Evolutionary conservation across 2,113 vertebrate species (phyloP).

Genomic region (Rhineura floridana): DNA sequence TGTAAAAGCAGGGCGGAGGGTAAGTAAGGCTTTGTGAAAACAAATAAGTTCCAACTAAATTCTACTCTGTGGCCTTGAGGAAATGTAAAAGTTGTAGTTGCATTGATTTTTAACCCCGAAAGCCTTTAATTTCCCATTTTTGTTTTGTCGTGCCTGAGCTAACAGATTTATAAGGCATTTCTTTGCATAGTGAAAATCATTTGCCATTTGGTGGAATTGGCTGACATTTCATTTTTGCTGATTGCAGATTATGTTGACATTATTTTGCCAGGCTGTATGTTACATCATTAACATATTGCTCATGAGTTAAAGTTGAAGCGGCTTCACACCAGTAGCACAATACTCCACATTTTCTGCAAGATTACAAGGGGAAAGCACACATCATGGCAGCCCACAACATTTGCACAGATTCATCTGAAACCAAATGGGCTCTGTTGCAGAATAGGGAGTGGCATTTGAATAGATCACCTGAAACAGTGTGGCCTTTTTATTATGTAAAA

Average conservation of each 20-base stretch:
- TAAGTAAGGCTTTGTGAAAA: constrained; percentile 35
- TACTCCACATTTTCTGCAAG: constrained; percentile 63
- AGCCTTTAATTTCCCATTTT: constrained; percentile 46
- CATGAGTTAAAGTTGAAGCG: constrained; percentile 70
- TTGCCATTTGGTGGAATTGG: constrained; percentile 83
- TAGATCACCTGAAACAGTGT: constrained; percentile 49
- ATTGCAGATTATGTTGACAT: constrained; percentile 81
- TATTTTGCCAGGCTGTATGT: constrained; percentile 72
- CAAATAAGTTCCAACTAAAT: constrained; percentile 20
- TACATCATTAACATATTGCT: constrained; percentile 77
- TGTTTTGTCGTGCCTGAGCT: constrained; percentile 57
- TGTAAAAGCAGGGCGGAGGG: not conserved
- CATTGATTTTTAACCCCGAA: constrained; percentile 13
- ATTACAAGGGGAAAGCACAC: constrained; percentile 43
- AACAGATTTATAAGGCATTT: constrained; percentile 73
- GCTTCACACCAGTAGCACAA: constrained; percentile 66
- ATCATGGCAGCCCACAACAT: not conserved
- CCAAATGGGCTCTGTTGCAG: constrained; percentile 52
- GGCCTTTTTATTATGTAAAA: constrained; percentile 43
- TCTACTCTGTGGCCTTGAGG: constrained; percentile 24
- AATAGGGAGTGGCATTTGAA: constrained; percentile 54
- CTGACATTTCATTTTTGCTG: constrained; percentile 84
- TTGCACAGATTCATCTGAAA: constrained; percentile 44
- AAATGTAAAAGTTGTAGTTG: constrained; percentile 38
- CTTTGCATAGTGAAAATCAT: constrained; percentile 72